Base-by-base conservation (phyloP, 1,140 invertebrate species). In the Caenorhabditis inopinata region DNA sequence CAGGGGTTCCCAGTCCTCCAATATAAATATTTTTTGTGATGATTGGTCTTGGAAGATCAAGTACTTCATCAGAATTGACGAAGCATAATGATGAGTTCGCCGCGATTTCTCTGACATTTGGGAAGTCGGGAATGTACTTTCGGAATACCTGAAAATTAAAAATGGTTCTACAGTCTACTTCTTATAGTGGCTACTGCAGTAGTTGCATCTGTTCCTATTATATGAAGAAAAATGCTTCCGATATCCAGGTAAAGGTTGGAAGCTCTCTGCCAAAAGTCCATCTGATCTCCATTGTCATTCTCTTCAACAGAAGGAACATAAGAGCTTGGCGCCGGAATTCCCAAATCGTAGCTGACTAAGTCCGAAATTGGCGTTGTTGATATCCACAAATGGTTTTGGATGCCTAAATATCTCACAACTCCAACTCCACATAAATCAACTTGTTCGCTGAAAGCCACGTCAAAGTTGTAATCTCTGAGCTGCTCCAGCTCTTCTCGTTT, bases 21-120 rank as follows among this genome's bases (percentile, higher is more conserved):
- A 84, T 68, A 68, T 83, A 84, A 27, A 84, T 77, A 38, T 35
- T 84, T 73, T 84, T 84, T 58, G 82, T 79, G 32, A 84, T 74
- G 12, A 78, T 82, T 14, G 83, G 83, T 29, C 82, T 46, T 21
- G 79, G 68, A 27, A 84, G 73, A 38, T 84, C 83, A 12, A 84
- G 51, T n/a, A 84, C 47, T 35, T 84, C 83, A n/a, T n/a, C n/a
- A n/a, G n/a, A n/a, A n/a, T n/a, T n/a, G n/a, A n/a, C n/a, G n/a
- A n/a, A n/a, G n/a, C 77, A 80, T 21, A 84, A 49, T 12, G 78
- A 68, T 2, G 62, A 38, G 35, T 84, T 80, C 3, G 80, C 81
- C 18, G 76, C 75, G 53, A 83, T 83, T 11, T 83, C 77, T 14
- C 82, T n/a, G 14, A 83, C 51, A 58, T 83, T 73, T 7, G 82